phyloP scores from a whole-genome alignment of 2,113 vertebrate species.

The Mixornis gularis region DNA sequence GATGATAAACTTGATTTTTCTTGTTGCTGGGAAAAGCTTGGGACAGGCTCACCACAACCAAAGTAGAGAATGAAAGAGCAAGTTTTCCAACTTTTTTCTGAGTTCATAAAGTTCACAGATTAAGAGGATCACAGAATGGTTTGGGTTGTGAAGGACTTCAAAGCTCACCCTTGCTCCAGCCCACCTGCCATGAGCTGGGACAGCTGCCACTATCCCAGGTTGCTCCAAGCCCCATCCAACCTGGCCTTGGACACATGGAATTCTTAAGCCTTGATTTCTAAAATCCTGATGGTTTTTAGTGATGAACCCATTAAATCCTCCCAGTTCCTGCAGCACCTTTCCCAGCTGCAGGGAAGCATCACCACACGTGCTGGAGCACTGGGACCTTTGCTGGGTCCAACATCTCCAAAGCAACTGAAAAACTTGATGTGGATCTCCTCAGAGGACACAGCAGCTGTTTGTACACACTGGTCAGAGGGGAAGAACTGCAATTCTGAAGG shows the following conservation, averaged over 20 bases:
- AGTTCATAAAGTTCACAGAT: neutral
- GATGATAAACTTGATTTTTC: neutral
- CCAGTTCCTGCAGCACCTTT: accelerated
- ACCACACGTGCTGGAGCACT: accelerated
- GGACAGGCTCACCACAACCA: neutral
- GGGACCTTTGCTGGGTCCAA: neutral
- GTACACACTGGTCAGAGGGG: neutral
- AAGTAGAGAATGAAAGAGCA: neutral
- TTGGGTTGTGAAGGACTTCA: neutral
- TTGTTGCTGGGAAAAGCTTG: neutral
- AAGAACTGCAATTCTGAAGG: neutral
- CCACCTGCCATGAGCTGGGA: neutral
- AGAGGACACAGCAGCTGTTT: neutral
- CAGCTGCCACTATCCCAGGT: neutral
- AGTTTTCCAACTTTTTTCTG: neutral
- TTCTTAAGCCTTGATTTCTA: neutral
- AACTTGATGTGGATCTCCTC: neutral
- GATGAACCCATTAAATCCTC: neutral
- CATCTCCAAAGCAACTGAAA: neutral
- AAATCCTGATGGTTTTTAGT: neutral
- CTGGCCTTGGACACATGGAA: neutral
- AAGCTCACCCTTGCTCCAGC: neutral
- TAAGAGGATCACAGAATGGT: neutral
- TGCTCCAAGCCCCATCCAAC: neutral
- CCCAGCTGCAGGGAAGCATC: neutral